Percentiles rank a stretch among this genome's conserved stretches.
phyloP scores from a whole-genome alignment of 2,113 vertebrate species.

The Synodontis membranacea region DNA sequence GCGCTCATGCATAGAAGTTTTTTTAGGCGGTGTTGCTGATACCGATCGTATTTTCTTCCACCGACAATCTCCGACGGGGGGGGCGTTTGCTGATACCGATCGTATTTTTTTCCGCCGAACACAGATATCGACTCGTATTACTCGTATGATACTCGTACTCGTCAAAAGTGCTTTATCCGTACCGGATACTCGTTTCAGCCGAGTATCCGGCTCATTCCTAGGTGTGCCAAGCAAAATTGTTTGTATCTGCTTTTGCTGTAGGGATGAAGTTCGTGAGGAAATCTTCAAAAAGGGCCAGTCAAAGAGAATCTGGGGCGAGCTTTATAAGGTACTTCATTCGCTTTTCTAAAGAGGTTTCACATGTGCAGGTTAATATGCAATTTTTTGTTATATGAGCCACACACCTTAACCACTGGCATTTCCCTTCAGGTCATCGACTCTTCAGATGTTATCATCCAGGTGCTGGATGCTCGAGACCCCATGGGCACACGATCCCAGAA shows the following conservation, averaged over 20 bases:
- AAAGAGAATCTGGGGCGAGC: slow-evolving; percentile 96
- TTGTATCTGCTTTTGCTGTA: slow-evolving; percentile 54
- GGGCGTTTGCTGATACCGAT: no score
- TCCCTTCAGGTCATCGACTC: slow-evolving; percentile 89
- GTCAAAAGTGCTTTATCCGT: no score
- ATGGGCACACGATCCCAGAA: slow-evolving; percentile 90
- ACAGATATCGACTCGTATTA: no score
- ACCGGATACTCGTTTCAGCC: no score
- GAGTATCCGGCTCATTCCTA: no score
- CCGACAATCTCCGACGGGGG: no score
- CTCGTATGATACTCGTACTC: no score
- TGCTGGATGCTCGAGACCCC: slow-evolving; percentile 95
- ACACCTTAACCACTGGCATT: not conserved
- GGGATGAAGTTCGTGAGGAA: slow-evolving; percentile 87
- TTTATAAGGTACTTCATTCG: slow-evolving; percentile 85
- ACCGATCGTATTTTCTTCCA: no score
- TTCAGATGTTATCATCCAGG: slow-evolving; percentile 96
- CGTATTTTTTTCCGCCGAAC: no score
- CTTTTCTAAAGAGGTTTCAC: not conserved
- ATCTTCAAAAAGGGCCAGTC: slow-evolving; percentile 98
- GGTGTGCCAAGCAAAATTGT: not conserved
- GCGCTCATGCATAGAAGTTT: no score
- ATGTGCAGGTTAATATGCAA: not conserved
- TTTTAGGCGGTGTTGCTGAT: no score
- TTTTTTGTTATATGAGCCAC: not conserved